Conservation (phyloP, 2,113 vertebrate species). For the Athene noctua region DNA sequence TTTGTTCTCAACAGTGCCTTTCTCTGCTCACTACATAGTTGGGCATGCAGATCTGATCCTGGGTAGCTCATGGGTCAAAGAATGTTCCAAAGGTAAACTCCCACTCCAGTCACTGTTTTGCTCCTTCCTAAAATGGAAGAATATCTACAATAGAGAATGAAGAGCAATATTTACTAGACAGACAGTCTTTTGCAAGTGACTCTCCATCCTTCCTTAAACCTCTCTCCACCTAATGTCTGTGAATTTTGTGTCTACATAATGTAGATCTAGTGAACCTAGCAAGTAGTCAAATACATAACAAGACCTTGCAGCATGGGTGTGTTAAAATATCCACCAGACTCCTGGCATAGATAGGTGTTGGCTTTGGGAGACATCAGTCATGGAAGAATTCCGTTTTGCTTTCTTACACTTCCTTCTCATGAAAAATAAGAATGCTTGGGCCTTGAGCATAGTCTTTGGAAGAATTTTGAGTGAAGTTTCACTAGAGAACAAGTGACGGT, state of each 20-base stretch:
- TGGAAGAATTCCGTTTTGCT: not conserved
- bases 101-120: not conserved
- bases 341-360: not conserved
- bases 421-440: not conserved
- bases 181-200: not conserved
- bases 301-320: not conserved
- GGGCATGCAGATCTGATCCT: not conserved
- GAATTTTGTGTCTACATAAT: not conserved
- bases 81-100: not conserved
- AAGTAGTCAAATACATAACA: not conserved
- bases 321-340: not conserved
- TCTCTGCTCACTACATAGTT: not conserved
- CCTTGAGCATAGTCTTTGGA: not conserved
- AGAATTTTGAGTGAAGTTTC: not conserved
- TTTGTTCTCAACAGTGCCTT: not conserved
- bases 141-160: not conserved
- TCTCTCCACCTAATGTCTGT: not conserved
- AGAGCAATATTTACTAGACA: not conserved
- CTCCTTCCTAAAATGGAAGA: not conserved
- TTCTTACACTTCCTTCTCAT: not conserved
- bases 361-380: fast-evolving
- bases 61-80: not conserved
- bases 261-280: not conserved
- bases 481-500: not conserved
- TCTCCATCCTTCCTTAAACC: not conserved